A percentile compares a stretch with the other conserved stretches of the same genome.
Evolutionary conservation across 2,797 vertebrate species (phyloP).

Genomic region (Hoplostethus atlanticus): DNA sequence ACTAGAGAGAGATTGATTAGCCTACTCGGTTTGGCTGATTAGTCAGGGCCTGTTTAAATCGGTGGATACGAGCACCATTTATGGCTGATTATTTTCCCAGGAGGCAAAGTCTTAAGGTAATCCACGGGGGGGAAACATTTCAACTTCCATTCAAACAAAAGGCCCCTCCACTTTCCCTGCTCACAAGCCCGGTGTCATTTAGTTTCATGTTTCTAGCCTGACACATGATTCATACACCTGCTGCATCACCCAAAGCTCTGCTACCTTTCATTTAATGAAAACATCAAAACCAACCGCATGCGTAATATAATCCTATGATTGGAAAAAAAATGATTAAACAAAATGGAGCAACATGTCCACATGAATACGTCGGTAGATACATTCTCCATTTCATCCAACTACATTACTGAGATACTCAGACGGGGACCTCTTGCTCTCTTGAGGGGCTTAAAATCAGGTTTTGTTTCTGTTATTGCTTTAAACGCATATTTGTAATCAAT

Average conservation of each 20-base stretch:
- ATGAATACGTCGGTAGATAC: neutral
- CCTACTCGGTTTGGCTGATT: slow-evolving; percentile 76
- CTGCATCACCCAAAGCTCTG: neutral
- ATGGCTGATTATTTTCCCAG: slow-evolving; percentile 76
- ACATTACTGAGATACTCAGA: neutral
- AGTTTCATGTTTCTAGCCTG: slow-evolving; percentile 17
- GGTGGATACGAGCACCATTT: slow-evolving; percentile 74
- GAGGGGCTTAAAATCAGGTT: slow-evolving; percentile 5
- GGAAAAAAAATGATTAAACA: too few relatives aligned
- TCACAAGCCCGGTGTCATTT: slow-evolving; percentile 25
- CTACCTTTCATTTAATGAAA: neutral
- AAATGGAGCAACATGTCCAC: too few relatives aligned
- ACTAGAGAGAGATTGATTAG: slow-evolving; percentile 78
- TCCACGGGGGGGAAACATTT: slow-evolving; percentile 59
- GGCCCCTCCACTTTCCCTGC: slow-evolving; percentile 15
- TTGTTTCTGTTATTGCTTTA: neutral
- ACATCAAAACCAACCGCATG: neutral
- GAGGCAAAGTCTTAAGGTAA: slow-evolving; percentile 62
- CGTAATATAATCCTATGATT: too few relatives aligned
- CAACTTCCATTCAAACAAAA: slow-evolving; percentile 41
- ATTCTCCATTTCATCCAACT: neutral
- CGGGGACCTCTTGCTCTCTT: neutral
- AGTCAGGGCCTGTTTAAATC: slow-evolving; percentile 67
- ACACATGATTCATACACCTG: neutral
- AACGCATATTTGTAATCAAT: neutral